Conservation (phyloP, 2,113 vertebrate species). For the Myxocyprinus asiaticus region DNA sequence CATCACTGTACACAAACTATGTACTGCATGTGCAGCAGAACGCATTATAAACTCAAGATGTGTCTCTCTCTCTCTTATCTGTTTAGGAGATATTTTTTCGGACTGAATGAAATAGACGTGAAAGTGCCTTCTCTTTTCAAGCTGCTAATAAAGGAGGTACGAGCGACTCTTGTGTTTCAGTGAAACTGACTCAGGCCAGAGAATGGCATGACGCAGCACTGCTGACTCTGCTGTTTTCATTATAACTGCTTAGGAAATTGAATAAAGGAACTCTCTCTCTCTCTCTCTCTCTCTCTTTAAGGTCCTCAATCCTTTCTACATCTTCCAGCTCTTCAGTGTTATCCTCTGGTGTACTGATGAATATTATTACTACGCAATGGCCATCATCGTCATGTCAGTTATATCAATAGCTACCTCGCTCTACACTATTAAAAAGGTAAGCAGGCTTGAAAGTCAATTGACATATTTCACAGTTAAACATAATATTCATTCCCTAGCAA, state of each 20-base stretch:
- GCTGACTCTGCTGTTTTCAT: neutral
- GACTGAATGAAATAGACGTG: slow-evolving; percentile 95
- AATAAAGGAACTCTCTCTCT: slow-evolving; percentile 22
- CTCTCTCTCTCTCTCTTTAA: slow-evolving; percentile 56
- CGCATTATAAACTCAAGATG: neutral
- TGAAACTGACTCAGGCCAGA: neutral
- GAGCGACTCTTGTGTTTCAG: slow-evolving; percentile 29
- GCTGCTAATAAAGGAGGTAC: slow-evolving; percentile 98
- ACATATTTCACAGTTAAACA: neutral
- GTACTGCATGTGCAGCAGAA: too few species aligned
- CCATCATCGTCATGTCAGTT: slow-evolving; percentile 95
- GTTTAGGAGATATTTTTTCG: slow-evolving; percentile 91
- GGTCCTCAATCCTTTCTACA: slow-evolving; percentile 99
- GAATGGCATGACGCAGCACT: neutral
- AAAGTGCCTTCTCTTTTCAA: slow-evolving; percentile 99
- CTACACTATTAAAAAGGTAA: slow-evolving; percentile 96
- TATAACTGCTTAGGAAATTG: neutral
- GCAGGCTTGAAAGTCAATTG: neutral
- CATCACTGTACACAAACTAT: too few species aligned
- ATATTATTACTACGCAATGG: slow-evolving; percentile 95
- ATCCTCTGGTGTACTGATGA: slow-evolving; percentile 92
- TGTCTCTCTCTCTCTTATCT: slow-evolving; percentile 27
- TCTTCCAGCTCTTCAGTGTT: slow-evolving; percentile 99
- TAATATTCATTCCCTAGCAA: too few species aligned
- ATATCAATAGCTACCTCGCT: slow-evolving; percentile 95